phyloP scores from a whole-genome alignment of 2,797 vertebrate genomes.

The Halcyon leucocephala region DNA sequence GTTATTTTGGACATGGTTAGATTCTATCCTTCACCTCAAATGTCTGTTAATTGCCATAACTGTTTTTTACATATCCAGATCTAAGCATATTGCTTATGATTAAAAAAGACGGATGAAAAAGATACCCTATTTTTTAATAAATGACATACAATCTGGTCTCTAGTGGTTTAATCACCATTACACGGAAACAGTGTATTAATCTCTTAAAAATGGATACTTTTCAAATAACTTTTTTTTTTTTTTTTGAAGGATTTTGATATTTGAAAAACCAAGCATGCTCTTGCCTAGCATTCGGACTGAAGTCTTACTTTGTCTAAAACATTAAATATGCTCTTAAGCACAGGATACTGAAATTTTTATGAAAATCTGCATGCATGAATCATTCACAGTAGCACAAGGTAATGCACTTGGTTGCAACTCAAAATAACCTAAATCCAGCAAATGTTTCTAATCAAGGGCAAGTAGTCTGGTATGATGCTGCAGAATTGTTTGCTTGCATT shows the following conservation, averaged over 20 bases:
- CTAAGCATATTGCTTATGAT: neutral
- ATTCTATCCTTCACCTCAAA: neutral
- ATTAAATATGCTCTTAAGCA: neutral
- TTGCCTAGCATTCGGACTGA: neutral
- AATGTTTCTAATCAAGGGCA: neutral
- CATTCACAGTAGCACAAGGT: neutral
- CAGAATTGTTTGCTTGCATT: neutral
- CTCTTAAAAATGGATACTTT: neutral
- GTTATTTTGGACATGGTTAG: neutral
- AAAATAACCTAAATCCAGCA: neutral
- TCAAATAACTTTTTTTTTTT: neutral
- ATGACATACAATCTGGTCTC: neutral
- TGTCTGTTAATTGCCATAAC: neutral
- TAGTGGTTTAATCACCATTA: neutral
- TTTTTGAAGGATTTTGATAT: neutral
- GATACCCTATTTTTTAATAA: neutral
- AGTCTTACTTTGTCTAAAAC: neutral
- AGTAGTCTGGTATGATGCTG: neutral
- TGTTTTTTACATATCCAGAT: neutral
- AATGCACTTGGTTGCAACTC: neutral
- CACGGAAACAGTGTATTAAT: neutral
- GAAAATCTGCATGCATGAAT: neutral
- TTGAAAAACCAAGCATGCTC: neutral
- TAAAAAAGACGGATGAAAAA: neutral
- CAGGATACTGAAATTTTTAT: neutral